Conservation (phyloP, 2,113 vertebrate species). For the Manacus vitellinus region DNA sequence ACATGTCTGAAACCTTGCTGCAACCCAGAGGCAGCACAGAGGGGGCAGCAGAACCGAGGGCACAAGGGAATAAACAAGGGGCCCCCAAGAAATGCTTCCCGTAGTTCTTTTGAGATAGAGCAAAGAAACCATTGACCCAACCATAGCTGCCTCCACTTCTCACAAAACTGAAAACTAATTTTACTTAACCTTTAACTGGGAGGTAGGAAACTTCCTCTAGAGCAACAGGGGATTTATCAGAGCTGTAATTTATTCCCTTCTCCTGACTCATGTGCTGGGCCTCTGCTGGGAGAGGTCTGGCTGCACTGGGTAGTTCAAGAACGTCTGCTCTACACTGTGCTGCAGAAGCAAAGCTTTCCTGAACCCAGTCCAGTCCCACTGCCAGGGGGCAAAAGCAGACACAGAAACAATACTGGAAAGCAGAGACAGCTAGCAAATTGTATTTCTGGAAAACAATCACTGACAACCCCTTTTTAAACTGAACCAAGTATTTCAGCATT, state of each 20-base stretch:
- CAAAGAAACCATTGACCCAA: neutral
- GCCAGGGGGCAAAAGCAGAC: neutral
- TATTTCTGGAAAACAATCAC: neutral
- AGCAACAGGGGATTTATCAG: neutral
- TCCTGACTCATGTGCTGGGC: neutral
- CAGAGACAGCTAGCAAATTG: neutral
- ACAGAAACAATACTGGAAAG: neutral
- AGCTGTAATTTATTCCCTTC: neutral
- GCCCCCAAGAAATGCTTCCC: neutral
- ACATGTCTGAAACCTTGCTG: neutral
- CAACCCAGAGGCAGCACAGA: neutral
- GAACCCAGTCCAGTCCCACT: neutral
- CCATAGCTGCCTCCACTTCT: neutral
- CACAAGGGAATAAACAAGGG: neutral
- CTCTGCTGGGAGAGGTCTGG: neutral
- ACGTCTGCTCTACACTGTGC: neutral
- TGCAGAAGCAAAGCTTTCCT: neutral
- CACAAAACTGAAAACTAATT: neutral
- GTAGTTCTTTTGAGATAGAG: neutral
- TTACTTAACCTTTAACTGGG: neutral
- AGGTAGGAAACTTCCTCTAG: neutral
- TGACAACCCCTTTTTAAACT: neutral
- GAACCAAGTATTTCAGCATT: neutral
- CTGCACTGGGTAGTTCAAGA: fast-evolving
- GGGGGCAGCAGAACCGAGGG: neutral